These are phyloP conservation scores for Triplophysa tibetana DNA, from an alignment of 2,113 vertebrate species.

Conservation along the genomic window DNA sequence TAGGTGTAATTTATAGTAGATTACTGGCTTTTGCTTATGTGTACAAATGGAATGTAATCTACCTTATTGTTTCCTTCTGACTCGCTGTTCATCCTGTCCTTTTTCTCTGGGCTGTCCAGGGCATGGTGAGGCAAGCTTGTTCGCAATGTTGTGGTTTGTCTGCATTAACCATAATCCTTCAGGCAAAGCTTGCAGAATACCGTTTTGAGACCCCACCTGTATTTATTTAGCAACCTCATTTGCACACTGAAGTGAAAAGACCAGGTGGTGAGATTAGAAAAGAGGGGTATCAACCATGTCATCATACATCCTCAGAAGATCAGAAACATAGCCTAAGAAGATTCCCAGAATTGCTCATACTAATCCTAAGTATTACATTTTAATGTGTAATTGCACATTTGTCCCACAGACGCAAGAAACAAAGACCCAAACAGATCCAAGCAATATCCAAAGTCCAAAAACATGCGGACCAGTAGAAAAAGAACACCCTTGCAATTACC, in stretches of 20 bases:
- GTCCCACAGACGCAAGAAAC: background rate
- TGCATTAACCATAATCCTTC: constrained; percentile 52
- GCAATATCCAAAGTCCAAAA: background rate
- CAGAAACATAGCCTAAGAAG: constrained; percentile 31
- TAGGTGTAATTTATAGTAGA: background rate
- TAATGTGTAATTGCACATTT: background rate
- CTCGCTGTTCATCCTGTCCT: constrained; percentile 33
- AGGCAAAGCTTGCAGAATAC: constrained; percentile 31
- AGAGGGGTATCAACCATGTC: constrained; percentile 15
- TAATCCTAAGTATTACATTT: background rate
- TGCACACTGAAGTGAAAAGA: constrained; percentile 47
- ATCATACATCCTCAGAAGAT: constrained; percentile 4
- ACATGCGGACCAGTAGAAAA: no score
- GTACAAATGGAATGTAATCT: constrained; percentile 3
- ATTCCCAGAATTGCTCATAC: background rate
- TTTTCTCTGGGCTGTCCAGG: constrained; percentile 27
- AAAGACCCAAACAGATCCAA: background rate
- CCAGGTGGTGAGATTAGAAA: constrained; percentile 43
- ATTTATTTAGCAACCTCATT: constrained; percentile 57
- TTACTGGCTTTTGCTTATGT: background rate
- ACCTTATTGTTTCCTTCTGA: constrained; percentile 6
- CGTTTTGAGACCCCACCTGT: constrained; percentile 54
- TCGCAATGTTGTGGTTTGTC: constrained; percentile 35
- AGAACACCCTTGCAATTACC: no score
- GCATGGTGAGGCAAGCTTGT: constrained; percentile 33